A percentile compares a stretch with the other conserved stretches of the same genome.
Conservation (phyloP, 2,888 invertebrate genomes). For the Phasia obesa region DNA sequence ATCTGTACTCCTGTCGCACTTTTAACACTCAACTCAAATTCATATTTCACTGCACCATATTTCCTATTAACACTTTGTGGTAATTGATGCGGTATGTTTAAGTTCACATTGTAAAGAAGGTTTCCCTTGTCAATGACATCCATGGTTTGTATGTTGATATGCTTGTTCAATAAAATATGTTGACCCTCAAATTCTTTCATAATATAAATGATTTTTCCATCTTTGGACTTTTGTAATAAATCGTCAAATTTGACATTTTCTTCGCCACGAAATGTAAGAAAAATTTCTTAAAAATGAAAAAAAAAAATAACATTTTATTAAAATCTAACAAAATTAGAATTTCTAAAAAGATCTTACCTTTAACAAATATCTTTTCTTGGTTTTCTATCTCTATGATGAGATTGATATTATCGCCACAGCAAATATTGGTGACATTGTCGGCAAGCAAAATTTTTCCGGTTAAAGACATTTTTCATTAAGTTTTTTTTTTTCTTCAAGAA, state of each 20-base stretch:
- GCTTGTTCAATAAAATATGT: slow-evolving; percentile 18
- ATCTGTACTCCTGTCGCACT: background rate
- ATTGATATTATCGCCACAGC: slow-evolving; percentile 12
- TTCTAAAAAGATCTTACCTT: slow-evolving; percentile 6
- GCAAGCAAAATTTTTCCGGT: slow-evolving; percentile 38
- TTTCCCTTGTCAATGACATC: slow-evolving; percentile 17
- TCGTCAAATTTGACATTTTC: slow-evolving; percentile 42
- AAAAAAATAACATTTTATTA: background rate
- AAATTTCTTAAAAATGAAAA: slow-evolving; percentile 24
- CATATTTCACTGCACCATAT: slow-evolving; percentile 27
- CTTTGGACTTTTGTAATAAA: slow-evolving; percentile 22
- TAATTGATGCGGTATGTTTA: slow-evolving; percentile 24
- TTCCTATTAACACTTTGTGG: slow-evolving; percentile 28
- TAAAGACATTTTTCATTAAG: slow-evolving; percentile 25
- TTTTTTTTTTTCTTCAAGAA: background rate
- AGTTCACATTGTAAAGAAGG: background rate
- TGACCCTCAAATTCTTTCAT: slow-evolving; percentile 41
- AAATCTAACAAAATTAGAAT: background rate
- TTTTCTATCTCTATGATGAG: slow-evolving; percentile 33
- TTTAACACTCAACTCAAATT: slow-evolving; percentile 2
- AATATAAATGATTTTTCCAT: slow-evolving; percentile 36
- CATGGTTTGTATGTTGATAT: slow-evolving; percentile 12
- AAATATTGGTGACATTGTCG: background rate
- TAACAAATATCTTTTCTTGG: slow-evolving; percentile 11
- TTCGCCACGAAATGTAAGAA: slow-evolving; percentile 21